Evolutionary conservation across 2,113 vertebrate species (phyloP).

Genomic region (Elgaria multicarinata): DNA sequence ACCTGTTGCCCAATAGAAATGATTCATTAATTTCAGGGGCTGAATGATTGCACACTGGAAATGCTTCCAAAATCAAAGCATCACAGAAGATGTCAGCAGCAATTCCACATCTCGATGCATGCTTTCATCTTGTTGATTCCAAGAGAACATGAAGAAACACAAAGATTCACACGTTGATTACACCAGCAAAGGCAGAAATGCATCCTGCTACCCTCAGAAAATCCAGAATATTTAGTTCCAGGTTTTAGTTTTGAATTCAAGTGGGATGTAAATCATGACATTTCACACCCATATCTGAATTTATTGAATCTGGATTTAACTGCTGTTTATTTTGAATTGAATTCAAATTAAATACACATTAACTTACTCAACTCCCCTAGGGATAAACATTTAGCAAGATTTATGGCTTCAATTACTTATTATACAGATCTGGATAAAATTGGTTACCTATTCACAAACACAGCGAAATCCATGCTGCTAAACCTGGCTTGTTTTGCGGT

Average conservation of each 20-base stretch:
- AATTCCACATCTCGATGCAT: background rate
- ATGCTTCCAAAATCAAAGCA: background rate
- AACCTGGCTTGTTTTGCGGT: too few relatives aligned
- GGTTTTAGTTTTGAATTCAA: background rate
- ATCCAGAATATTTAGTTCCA: background rate
- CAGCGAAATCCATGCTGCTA: too few relatives aligned
- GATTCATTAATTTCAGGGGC: background rate
- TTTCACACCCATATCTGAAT: background rate
- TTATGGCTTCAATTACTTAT: too few relatives aligned
- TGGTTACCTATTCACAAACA: too few relatives aligned
- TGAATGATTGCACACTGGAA: background rate
- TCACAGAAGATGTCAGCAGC: background rate
- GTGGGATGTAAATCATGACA: background rate
- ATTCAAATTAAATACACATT: background rate
- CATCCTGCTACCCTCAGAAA: background rate
- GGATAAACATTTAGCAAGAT: too few relatives aligned
- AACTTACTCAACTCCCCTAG: too few relatives aligned
- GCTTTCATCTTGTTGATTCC: background rate
- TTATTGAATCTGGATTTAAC: background rate
- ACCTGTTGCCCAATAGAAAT: conserved; percentile 63
- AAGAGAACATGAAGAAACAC: background rate
- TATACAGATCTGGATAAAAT: too few relatives aligned
- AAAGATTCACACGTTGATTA: too few relatives aligned
- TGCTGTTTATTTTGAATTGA: background rate
- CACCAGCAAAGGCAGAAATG: background rate